These are phyloP conservation scores for Trichonephila clavipes DNA, from an alignment of 1,140 invertebrate species.

Conservation along the genomic window DNA sequence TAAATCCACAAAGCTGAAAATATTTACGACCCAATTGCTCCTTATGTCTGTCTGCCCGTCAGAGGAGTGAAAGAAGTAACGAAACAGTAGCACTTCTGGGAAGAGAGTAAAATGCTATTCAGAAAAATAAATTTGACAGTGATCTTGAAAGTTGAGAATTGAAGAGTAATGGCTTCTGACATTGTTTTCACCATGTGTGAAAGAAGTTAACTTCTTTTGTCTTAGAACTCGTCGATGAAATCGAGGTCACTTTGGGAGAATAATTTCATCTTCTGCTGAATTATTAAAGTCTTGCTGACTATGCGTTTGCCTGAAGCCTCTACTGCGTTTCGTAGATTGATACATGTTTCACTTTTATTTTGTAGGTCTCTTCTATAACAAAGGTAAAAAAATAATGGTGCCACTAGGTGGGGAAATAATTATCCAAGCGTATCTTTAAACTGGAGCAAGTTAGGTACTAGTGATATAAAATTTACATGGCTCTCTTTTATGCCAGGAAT, in stretches of 20 bases:
- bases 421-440: no score
- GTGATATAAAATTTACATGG: no score
- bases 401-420: no score
- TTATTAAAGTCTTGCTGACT: background rate
- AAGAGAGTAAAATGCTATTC: background rate
- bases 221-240: background rate
- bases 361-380: no score
- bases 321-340: background rate
- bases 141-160: background rate
- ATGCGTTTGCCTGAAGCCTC: background rate
- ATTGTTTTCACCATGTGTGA: constrained; percentile 34
- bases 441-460: no score
- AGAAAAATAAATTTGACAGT: constrained; percentile 34
- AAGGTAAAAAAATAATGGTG: no score
- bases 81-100: background rate
- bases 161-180: constrained; percentile 31
- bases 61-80: background rate
- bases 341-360: no score
- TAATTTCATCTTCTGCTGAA: background rate
- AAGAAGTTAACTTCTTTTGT: constrained; percentile 45
- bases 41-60: background rate
- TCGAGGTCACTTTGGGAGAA: constrained; percentile 1
- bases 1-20: background rate
- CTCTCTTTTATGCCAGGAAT: no score
- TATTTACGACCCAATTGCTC: background rate